Evolutionary conservation across 2,797 vertebrate genomes (phyloP).

Genomic region (Pampus argenteus): DNA sequence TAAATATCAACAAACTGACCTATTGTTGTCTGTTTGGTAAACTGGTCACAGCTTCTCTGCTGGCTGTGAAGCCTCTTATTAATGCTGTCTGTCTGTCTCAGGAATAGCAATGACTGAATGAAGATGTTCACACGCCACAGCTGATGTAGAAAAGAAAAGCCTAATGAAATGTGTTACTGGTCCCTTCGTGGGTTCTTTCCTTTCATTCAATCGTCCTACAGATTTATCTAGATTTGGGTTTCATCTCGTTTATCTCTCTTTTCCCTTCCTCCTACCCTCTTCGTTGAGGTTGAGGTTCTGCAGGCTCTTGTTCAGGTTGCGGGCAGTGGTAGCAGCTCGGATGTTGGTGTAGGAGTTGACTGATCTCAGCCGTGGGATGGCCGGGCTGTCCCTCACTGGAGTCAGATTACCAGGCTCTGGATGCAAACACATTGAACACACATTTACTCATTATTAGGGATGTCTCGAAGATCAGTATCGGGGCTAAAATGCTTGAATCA

Average conservation of each 20-base stretch:
- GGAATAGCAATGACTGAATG: constrained; percentile 17
- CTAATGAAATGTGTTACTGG: constrained; percentile 10
- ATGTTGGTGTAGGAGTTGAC: constrained; percentile 99
- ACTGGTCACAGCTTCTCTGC: constrained; percentile 8
- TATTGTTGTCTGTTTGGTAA: neutral
- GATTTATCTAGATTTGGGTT: neutral
- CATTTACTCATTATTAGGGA: too few relatives aligned
- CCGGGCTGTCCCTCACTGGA: constrained; percentile 92
- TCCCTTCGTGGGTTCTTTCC: constrained; percentile 20
- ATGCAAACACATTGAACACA: too few relatives aligned
- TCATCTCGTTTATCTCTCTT: constrained; percentile 9
- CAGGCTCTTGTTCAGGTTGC: constrained; percentile 96
- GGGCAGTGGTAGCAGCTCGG: constrained; percentile 90
- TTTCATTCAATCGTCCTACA: constrained; percentile 9
- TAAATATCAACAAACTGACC: neutral
- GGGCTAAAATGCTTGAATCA: too few relatives aligned
- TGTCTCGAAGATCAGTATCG: too few relatives aligned
- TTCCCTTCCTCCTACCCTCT: constrained; percentile 85
- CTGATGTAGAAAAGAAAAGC: neutral
- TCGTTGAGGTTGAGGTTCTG: constrained; percentile 98
- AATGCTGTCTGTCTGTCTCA: constrained; percentile 5
- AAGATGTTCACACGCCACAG: constrained; percentile 7
- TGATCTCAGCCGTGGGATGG: constrained; percentile 91
- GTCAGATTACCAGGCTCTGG: constrained; percentile 93
- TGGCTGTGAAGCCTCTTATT: constrained; percentile 9